These are phyloP conservation scores for Lottia scabra DNA, from an alignment of 2,888 invertebrate genomes.

Conservation along the genomic window DNA sequence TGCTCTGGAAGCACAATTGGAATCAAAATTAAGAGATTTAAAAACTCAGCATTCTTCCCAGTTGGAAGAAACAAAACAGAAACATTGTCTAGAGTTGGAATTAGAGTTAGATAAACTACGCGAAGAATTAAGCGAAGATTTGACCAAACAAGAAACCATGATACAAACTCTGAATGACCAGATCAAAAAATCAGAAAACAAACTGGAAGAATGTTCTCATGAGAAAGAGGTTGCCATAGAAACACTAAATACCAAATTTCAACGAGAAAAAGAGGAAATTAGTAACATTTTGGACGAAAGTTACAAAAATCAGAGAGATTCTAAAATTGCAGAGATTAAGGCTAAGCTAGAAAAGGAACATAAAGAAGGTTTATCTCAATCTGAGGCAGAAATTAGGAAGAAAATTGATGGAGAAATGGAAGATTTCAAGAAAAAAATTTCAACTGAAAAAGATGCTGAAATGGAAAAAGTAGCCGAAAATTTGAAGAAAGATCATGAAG, in stretches of 20 bases:
- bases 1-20: conserved; percentile 23
- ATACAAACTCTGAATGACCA: conserved; percentile 62
- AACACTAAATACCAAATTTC: conserved; percentile 26
- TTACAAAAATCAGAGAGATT: conserved; percentile 17
- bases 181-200: conserved; percentile 56
- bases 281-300: conserved; percentile 46
- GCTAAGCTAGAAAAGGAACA: conserved; percentile 44
- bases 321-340: conserved; percentile 27
- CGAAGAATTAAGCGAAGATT: conserved; percentile 41
- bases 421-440: conserved; percentile 31
- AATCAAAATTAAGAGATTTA: conserved; percentile 28
- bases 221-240: conserved; percentile 37
- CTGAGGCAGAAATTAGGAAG: conserved; percentile 43
- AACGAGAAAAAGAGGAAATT: conserved; percentile 62
- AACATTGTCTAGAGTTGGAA: conserved; percentile 47
- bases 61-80: conserved; percentile 40
- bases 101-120: conserved; percentile 47
- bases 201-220: conserved; percentile 19
- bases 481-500: conserved; percentile 21
- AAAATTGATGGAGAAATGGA: conserved; percentile 61
- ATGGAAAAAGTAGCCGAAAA: conserved; percentile 7
- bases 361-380: conserved; percentile 36
- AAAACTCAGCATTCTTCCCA: conserved; percentile 31
- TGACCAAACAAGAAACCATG: conserved; percentile 52
- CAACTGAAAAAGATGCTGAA: conserved; percentile 28